Base-by-base conservation (phyloP, 2,797 vertebrate species). In the Mus minutoides region DNA sequence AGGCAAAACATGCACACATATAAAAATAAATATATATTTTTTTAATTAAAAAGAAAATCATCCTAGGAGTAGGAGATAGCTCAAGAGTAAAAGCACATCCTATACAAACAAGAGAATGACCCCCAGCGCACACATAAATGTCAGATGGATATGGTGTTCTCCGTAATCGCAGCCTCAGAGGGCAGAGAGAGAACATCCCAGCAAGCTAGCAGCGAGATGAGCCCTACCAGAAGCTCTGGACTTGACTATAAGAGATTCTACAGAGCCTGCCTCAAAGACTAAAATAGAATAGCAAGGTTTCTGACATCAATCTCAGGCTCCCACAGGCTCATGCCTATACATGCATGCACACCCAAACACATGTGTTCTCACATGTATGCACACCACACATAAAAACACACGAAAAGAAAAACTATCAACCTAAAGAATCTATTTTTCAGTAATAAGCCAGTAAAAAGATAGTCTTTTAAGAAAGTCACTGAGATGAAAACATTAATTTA, bases 401-500 rank as follows among this genome's bases (percentile, higher is more conserved):
- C 56, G 69, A 75, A 73, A 87, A 46, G 58, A 46, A 87, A n/a
- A 46, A 60, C 54, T 84, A 92, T 40, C 49, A 78, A 88, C 64
- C 34, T 93, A 95, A 94, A 96, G 87, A 88, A 34, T 37, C 91
- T 75, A 90, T 77, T 67, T 85, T 96, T 84, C 62, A 86, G 60
- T 85, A 92, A 87, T 77, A 88, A 94, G 29, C 0, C 56, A 93
- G 93, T 54, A 64, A 93, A 93, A 92, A 31, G n/a, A 82, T 46
- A 82, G 49, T 49, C 40, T 84, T 95, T 84, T 88, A 96, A 71
- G 37, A 22, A 95, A 97, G 92, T 14, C 40, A 93, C 0, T 91
- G 49, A 82, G 11, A 96, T 94, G 93, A 95, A 94, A 93, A 90
- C 86, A 58, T 22, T 92, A 88, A 89, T 83, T 96, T 92, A 92